phyloP scores from a whole-genome alignment of 2,888 invertebrate genomes.

The Cryptophagus acutangulus region DNA sequence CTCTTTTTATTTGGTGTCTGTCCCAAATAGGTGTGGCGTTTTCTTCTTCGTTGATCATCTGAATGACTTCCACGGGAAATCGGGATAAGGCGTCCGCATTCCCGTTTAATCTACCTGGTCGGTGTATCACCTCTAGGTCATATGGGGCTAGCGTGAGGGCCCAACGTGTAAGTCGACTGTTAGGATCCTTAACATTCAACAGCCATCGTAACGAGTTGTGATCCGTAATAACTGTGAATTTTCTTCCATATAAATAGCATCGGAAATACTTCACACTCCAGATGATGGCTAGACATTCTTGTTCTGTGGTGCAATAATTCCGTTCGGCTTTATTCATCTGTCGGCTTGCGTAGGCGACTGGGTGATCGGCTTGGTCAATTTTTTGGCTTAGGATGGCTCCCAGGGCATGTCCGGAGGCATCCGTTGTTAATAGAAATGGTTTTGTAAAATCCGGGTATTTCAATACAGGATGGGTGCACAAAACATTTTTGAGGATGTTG shows the following conservation, averaged over 20 bases:
- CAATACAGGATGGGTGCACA: constrained; percentile 20
- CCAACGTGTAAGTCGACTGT: background rate
- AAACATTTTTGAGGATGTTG: constrained; percentile 21
- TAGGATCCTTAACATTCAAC: constrained; percentile 3
- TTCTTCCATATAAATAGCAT: background rate
- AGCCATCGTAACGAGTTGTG: background rate
- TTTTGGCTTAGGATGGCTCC: constrained; percentile 32
- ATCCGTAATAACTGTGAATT: constrained; percentile 2
- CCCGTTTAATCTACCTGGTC: constrained; percentile 2
- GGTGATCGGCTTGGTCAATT: background rate
- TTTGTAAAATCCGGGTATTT: constrained; percentile 34
- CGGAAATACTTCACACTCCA: background rate
- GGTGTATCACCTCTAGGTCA: constrained; percentile 5
- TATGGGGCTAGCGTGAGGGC: constrained; percentile 7
- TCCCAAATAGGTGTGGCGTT: no score
- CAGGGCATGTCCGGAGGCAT: constrained; percentile 29
- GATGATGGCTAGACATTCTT: constrained; percentile 1
- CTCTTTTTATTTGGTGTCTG: no score
- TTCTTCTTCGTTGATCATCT: no score
- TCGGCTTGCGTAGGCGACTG: constrained; percentile 2
- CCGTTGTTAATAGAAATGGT: constrained; percentile 32
- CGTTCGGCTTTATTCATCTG: background rate
- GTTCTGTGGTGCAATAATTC: background rate
- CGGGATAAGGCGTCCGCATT: constrained; percentile 7
- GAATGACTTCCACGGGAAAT: no score